phyloP scores from a whole-genome alignment of 2,888 invertebrate genomes.

The Nomada fabriciana region DNA sequence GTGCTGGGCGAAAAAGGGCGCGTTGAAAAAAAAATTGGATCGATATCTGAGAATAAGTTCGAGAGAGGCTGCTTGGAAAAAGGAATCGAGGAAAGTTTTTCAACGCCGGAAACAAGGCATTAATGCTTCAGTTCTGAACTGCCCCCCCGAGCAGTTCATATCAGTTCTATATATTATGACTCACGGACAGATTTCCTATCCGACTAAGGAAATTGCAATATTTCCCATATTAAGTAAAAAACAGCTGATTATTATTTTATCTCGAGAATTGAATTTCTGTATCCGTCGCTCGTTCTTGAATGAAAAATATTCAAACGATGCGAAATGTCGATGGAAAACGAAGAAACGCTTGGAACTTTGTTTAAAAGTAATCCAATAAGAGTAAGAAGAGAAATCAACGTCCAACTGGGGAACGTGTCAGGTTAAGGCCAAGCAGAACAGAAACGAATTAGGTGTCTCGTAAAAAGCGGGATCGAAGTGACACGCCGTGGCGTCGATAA shows the following conservation, averaged over 20 bases:
- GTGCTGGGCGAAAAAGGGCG: background rate
- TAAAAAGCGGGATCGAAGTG: background rate
- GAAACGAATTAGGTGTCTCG: background rate
- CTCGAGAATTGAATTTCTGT: too few species aligned
- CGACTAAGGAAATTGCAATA: conserved; percentile 26
- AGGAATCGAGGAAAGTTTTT: conserved; percentile 33
- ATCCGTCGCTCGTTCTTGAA: too few species aligned
- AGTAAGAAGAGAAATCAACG: background rate
- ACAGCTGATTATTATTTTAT: background rate
- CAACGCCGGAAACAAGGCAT: conserved; percentile 46
- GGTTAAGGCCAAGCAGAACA: background rate
- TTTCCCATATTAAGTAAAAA: conserved; percentile 20
- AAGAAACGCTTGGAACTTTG: too few species aligned
- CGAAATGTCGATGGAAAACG: too few species aligned
- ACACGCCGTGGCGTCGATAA: background rate
- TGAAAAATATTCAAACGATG: too few species aligned
- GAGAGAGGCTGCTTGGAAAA: background rate
- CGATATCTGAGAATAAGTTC: conserved; percentile 51
- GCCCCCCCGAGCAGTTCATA: conserved; percentile 42
- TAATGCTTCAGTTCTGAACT: conserved; percentile 45
- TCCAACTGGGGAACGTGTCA: background rate
- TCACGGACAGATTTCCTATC: conserved; percentile 32
- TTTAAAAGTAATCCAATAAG: too few species aligned
- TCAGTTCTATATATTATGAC: conserved; percentile 25
- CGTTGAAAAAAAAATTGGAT: conserved; percentile 24